A percentile compares a stretch with the other conserved stretches of the same genome.
Evolutionary conservation across 2,888 invertebrate genomes (phyloP).

Genomic region (Melanostoma mellinum): DNA sequence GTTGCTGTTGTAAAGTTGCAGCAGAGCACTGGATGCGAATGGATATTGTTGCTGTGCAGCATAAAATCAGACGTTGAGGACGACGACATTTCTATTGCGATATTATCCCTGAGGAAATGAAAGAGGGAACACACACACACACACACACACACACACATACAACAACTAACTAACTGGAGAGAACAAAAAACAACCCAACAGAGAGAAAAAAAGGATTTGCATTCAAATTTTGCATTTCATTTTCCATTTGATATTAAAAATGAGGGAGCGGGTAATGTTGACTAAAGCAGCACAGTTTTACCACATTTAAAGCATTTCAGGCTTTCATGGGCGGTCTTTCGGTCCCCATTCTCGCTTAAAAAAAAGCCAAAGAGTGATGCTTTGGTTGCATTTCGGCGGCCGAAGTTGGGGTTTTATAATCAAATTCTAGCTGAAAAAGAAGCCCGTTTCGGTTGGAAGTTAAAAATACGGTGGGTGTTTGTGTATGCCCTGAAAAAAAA

Average conservation of each 20-base stretch:
- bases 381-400: slow-evolving; percentile 11
- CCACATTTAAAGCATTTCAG: slow-evolving; percentile 32
- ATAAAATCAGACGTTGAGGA: slow-evolving; percentile 32
- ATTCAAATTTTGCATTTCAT: slow-evolving; percentile 63
- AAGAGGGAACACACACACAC: neutral
- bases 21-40: neutral
- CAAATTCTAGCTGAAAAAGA: slow-evolving; percentile 20
- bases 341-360: neutral
- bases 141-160: neutral
- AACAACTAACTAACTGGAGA: neutral
- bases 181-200: neutral
- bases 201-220: slow-evolving; percentile 29
- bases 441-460: neutral
- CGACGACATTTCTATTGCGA: slow-evolving; percentile 43
- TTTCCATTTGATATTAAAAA: slow-evolving; percentile 60
- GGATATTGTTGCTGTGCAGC: slow-evolving; percentile 32
- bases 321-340: neutral
- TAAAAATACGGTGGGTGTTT: too few species aligned
- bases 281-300: slow-evolving; percentile 37
- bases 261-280: slow-evolving; percentile 10
- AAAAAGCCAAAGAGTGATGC: neutral
- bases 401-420: slow-evolving; percentile 44
- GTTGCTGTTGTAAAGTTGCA: slow-evolving; percentile 12
- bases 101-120: slow-evolving; percentile 13
- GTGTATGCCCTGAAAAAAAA: too few species aligned